Conservation (phyloP, 2,113 vertebrate species). For the Pristiophorus japonicus region DNA sequence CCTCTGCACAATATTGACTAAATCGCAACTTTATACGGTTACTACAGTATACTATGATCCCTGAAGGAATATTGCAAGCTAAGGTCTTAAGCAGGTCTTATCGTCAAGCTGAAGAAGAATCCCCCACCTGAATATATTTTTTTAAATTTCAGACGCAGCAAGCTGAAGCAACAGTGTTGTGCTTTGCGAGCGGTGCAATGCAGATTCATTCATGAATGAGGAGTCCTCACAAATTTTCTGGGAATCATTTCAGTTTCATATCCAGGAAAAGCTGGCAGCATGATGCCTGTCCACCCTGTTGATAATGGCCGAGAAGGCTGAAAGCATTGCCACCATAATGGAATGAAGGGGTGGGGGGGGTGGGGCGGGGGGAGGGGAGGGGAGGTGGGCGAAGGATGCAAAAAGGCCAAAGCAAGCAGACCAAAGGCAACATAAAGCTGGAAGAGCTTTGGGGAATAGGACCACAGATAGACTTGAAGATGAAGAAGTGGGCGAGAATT, state of each 20-base stretch:
- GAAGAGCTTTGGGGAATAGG: too few species aligned
- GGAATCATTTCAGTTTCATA: background rate
- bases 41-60: background rate
- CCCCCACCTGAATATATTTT: background rate
- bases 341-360: too few species aligned
- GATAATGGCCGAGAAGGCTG: background rate
- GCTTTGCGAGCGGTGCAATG: background rate
- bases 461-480: too few species aligned
- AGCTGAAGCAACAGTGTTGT: background rate
- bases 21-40: background rate
- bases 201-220: background rate
- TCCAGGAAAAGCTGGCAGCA: background rate
- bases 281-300: background rate
- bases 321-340: too few species aligned
- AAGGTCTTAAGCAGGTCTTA: background rate
- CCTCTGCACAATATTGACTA: constrained; percentile 9
- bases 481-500: too few species aligned
- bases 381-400: background rate
- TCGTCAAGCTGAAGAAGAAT: background rate
- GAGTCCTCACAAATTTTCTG: background rate
- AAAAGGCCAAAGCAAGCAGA: too few species aligned
- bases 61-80: background rate
- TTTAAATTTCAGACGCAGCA: background rate
- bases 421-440: too few species aligned
- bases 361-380: too few species aligned